phyloP scores from a whole-genome alignment of 2,888 invertebrate genomes.

The Seira musarum region DNA sequence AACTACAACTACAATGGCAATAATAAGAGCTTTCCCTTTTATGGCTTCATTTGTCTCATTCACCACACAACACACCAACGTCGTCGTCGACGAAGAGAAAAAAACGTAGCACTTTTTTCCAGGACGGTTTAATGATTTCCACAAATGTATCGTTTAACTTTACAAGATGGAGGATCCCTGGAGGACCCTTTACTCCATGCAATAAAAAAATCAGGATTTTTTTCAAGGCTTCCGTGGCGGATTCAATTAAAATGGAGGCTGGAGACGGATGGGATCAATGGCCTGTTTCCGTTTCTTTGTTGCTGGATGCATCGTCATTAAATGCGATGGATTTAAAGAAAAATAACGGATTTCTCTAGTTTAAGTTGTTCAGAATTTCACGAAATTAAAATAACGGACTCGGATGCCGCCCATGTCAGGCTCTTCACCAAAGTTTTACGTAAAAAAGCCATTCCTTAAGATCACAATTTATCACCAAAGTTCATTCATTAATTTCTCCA shows the following conservation, averaged over 20 bases:
- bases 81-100: too few species aligned
- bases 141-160: constrained; percentile 29
- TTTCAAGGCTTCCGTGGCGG: too few species aligned
- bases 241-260: too few species aligned
- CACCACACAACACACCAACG: too few species aligned
- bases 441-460: too few species aligned
- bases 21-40: constrained; percentile 54
- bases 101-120: constrained; percentile 30
- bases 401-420: too few species aligned
- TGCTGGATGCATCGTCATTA: neutral
- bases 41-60: constrained; percentile 58
- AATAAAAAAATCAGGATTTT: too few species aligned
- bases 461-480: too few species aligned
- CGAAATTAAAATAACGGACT: too few species aligned
- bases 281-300: neutral
- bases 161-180: constrained; percentile 16
- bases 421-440: too few species aligned
- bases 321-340: neutral
- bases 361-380: too few species aligned
- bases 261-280: neutral
- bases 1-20: constrained; percentile 31
- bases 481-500: too few species aligned
- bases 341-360: neutral
- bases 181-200: constrained; percentile 29
- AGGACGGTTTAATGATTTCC: constrained; percentile 56